A percentile compares a stretch with the other conserved stretches of the same genome.
phyloP scores from a whole-genome alignment of 2,797 vertebrate genomes.

The Mastacembelus armatus region DNA sequence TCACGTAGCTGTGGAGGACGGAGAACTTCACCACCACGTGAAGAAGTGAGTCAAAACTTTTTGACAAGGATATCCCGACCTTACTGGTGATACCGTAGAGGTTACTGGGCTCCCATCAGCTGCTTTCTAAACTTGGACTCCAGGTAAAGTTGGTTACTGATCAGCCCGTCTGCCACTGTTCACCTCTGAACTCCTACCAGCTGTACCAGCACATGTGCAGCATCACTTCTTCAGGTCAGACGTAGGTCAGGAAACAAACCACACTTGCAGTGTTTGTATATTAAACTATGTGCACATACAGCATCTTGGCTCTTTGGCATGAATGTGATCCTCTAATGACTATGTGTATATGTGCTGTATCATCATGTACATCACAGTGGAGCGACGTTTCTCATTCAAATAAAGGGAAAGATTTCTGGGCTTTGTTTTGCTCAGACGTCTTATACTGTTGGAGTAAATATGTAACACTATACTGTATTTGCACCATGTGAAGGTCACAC shows the following conservation, averaged over 20 bases:
- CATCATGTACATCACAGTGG: slow-evolving; percentile 14
- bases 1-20: slow-evolving; percentile 11
- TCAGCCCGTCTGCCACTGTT: background rate
- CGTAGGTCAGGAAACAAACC: background rate
- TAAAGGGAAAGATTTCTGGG: background rate
- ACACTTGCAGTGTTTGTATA: too few species aligned
- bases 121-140: background rate
- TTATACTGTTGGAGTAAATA: background rate
- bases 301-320: background rate
- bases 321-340: slow-evolving; percentile 2
- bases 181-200: background rate
- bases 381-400: slow-evolving; percentile 4
- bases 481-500: background rate
- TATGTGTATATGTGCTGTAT: background rate
- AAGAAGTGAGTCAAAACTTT: background rate
- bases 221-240: background rate
- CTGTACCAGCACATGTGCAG: background rate
- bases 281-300: too few species aligned
- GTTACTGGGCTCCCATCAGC: background rate
- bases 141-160: background rate
- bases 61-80: background rate
- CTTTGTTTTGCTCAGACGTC: background rate
- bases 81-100: background rate
- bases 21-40: background rate
- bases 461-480: background rate